phyloP scores from a whole-genome alignment of 1,140 invertebrate species.

The Heliothis subflexa region DNA sequence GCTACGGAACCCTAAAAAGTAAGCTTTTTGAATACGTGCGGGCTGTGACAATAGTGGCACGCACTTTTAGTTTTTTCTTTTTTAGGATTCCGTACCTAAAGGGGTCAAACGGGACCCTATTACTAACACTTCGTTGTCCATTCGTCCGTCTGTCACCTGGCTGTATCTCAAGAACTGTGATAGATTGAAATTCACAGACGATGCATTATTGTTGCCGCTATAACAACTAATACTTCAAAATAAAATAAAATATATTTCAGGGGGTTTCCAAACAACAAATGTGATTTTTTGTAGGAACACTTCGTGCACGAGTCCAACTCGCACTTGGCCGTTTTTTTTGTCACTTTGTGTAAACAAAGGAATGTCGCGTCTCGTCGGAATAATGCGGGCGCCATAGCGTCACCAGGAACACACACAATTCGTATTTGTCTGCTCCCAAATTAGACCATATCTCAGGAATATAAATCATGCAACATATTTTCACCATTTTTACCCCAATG shows the following conservation, averaged over 20 bases:
- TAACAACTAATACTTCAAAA: no score
- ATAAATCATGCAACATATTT: slow-evolving; percentile 41
- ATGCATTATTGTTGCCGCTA: no score
- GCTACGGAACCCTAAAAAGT: no score
- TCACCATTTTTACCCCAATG: slow-evolving; percentile 1
- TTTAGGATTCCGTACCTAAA: neutral
- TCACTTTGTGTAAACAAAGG: neutral
- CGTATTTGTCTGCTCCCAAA: slow-evolving; percentile 13
- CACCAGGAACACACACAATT: slow-evolving; percentile 16
- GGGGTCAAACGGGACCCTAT: no score
- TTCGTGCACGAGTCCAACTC: no score
- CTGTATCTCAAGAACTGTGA: no score
- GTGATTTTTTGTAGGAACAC: no score
- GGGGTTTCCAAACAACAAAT: no score
- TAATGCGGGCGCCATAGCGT: neutral
- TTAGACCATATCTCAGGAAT: slow-evolving; percentile 28
- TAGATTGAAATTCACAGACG: neutral
- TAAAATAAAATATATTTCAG: no score
- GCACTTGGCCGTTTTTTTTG: no score
- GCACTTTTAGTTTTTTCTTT: neutral
- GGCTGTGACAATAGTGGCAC: neutral
- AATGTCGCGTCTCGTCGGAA: neutral
- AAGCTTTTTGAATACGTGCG: slow-evolving; percentile 4
- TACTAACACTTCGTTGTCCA: no score
- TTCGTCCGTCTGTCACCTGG: no score